Evolutionary conservation across 2,888 invertebrate species (phyloP).

Genomic region (Limnephilus rhombicus): DNA sequence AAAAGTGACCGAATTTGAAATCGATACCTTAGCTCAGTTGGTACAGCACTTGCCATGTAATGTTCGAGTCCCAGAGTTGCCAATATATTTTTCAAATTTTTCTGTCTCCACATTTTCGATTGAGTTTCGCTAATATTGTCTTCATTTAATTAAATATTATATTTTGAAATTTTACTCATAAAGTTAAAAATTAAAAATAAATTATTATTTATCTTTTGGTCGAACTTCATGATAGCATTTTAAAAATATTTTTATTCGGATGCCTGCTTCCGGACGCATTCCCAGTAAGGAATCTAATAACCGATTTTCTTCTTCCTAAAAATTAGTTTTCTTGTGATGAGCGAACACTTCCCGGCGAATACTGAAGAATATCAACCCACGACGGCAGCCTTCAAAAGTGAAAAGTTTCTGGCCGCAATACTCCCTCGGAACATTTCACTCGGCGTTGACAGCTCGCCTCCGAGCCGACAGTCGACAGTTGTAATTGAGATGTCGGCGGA

Average conservation of each 20-base stretch:
- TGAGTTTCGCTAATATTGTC: too few species aligned
- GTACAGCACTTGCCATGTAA: too few species aligned
- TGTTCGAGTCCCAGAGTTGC: too few species aligned
- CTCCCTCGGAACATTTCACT: slow-evolving; percentile 45
- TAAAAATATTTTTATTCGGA: not conserved
- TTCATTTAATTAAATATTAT: not conserved
- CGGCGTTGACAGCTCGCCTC: slow-evolving; percentile 46
- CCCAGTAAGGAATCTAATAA: not conserved
- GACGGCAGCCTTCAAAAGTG: not conserved
- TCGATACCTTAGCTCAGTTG: too few species aligned
- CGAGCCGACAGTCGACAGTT: slow-evolving; percentile 23
- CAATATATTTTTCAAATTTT: too few species aligned
- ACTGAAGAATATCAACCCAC: not conserved
- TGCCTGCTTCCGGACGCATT: not conserved
- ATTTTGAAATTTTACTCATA: not conserved
- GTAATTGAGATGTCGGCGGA: slow-evolving; percentile 47
- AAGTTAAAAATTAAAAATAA: too few species aligned
- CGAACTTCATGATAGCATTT: not conserved
- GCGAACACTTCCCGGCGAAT: not conserved
- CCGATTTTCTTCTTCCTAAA: not conserved
- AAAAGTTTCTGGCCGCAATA: not conserved
- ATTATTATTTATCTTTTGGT: not conserved
- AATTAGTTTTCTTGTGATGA: not conserved
- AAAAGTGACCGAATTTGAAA: too few species aligned
- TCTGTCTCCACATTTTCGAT: too few species aligned